phyloP scores from a whole-genome alignment of 2,888 invertebrate genomes.

The Agrotis ipsilon region DNA sequence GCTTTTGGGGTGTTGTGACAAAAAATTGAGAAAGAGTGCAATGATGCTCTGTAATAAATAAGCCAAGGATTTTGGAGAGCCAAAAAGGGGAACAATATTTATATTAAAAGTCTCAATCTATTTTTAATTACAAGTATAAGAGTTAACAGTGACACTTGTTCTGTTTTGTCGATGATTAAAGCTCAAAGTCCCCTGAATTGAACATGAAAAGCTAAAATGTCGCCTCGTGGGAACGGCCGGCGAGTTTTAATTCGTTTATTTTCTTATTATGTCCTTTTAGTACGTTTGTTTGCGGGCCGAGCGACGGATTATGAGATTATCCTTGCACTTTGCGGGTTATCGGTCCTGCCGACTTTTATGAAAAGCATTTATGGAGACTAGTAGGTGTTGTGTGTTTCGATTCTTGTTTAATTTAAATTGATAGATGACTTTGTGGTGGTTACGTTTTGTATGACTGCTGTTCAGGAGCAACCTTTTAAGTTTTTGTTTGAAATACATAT shows the following conservation, averaged over 20 bases:
- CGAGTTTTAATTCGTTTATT: conserved; percentile 78
- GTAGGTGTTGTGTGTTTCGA: conserved; percentile 13
- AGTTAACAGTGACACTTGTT: conserved; percentile 8
- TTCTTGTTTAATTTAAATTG: conserved; percentile 16
- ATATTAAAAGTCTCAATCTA: conserved; percentile 21
- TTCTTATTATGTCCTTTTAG: conserved; percentile 75
- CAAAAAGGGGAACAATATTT: conserved; percentile 15
- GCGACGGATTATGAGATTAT: conserved; percentile 81
- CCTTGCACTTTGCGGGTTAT: conserved; percentile 74
- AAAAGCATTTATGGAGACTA: conserved; percentile 36
- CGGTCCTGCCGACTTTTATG: conserved; percentile 50
- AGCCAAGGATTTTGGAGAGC: conserved; percentile 15
- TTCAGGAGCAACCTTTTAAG: too few species aligned
- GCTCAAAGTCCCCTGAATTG: conserved; percentile 61
- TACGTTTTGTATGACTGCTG: background rate
- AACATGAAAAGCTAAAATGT: conserved; percentile 70
- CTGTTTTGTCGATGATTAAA: conserved; percentile 42
- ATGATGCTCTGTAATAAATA: background rate
- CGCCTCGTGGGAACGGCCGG: conserved; percentile 83
- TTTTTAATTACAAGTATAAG: conserved; percentile 29
- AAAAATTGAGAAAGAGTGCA: background rate
- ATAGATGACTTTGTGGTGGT: background rate
- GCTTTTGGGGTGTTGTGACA: conserved; percentile 30
- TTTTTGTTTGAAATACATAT: background rate
- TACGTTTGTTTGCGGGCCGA: conserved; percentile 70